Evolutionary conservation across 2,888 invertebrate species (phyloP).

Genomic region (Apoderus coryli): DNA sequence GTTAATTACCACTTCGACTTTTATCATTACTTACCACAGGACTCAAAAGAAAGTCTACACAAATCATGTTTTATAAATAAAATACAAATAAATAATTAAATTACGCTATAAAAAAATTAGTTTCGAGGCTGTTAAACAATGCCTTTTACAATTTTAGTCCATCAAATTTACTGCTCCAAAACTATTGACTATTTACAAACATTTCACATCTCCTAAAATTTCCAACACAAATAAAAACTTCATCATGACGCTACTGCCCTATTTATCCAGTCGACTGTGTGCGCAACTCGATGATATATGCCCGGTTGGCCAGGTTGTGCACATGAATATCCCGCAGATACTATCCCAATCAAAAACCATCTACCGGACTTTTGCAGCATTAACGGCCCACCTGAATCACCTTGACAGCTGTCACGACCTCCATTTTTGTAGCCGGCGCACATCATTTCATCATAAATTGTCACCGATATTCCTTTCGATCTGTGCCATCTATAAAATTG

Average conservation of each 20-base stretch:
- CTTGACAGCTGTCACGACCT: slow-evolving; percentile 65
- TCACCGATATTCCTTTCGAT: slow-evolving; percentile 67
- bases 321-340: slow-evolving; percentile 88
- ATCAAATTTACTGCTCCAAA: too few species aligned
- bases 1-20: too few species aligned
- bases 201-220: too few species aligned
- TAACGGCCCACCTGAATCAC: slow-evolving; percentile 78
- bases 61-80: too few species aligned
- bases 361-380: slow-evolving; percentile 78
- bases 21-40: too few species aligned
- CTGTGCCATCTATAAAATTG: too few species aligned
- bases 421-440: slow-evolving; percentile 86
- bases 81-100: too few species aligned
- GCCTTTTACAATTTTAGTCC: too few species aligned
- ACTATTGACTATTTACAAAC: too few species aligned
- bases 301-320: slow-evolving; percentile 89
- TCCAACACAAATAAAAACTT: slow-evolving; percentile 1
- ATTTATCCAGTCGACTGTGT: slow-evolving; percentile 87
- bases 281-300: slow-evolving; percentile 80
- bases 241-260: slow-evolving; percentile 39
- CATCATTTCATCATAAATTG: slow-evolving; percentile 91
- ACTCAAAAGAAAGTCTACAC: too few species aligned
- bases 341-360: slow-evolving; percentile 75
- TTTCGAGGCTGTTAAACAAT: too few species aligned
- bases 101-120: too few species aligned